phyloP scores from a whole-genome alignment of 2,797 vertebrate species.

The Rhinella marina region DNA sequence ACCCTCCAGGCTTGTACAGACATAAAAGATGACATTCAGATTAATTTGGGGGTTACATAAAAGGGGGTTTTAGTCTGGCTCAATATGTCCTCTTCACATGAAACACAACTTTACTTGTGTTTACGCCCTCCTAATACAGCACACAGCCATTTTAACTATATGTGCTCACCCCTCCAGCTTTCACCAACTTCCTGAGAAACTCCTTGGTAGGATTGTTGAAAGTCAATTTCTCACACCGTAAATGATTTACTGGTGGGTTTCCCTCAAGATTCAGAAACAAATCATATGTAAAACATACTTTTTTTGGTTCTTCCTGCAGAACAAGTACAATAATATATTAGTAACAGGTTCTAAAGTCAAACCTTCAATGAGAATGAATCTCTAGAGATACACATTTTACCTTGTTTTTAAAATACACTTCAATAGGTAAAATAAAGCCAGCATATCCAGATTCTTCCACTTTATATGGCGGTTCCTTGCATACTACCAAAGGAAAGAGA shows the following conservation, averaged over 20 bases:
- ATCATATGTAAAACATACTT: conserved; percentile 96
- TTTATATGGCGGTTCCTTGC: conserved; percentile 98
- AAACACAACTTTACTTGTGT: background rate
- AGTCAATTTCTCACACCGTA: conserved; percentile 98
- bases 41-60: too few species aligned
- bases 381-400: conserved; percentile 71
- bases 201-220: conserved; percentile 99
- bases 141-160: background rate
- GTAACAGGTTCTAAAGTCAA: background rate
- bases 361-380: background rate
- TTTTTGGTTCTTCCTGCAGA: conserved; percentile 94
- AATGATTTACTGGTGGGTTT: conserved; percentile 96
- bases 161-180: conserved; percentile 90
- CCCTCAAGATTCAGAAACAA: conserved; percentile 97
- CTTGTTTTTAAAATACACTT: conserved; percentile 99
- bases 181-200: conserved; percentile 94
- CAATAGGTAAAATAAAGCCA: conserved; percentile 98
- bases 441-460: conserved; percentile 98
- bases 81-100: too few species aligned
- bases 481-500: conserved; percentile 80
- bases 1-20: too few species aligned
- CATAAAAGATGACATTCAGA: too few species aligned
- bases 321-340: conserved; percentile 12
- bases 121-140: background rate
- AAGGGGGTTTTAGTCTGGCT: too few species aligned